Evolutionary conservation across 37 sponge, comb jelly and placozoan species (phyloP).

Genomic region (Crambe crambe): DNA sequence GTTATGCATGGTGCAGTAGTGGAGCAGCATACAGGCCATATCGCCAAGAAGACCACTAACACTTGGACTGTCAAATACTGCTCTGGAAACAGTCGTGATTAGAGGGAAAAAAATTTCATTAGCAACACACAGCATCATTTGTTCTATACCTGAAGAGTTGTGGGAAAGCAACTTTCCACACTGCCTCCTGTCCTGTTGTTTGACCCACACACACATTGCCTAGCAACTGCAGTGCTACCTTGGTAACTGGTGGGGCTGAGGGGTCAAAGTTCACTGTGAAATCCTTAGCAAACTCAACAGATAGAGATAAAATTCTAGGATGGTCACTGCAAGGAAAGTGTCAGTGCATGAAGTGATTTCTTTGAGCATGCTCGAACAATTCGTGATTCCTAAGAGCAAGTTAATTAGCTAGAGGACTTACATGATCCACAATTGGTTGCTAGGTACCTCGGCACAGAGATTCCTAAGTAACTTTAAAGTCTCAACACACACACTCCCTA

Average conservation of each 20-base stretch:
- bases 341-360: too few species aligned
- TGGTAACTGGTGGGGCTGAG: neutral
- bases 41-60: too few species aligned
- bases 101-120: too few species aligned
- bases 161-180: slow-evolving; percentile 50
- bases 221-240: slow-evolving; percentile 51
- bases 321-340: neutral
- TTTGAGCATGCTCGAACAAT: neutral
- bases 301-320: neutral
- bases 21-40: slow-evolving; percentile 47
- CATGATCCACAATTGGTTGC: slow-evolving; percentile 43
- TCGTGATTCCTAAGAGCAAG: too few species aligned
- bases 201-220: slow-evolving; percentile 65
- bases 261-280: neutral
- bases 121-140: too few species aligned
- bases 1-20: slow-evolving; percentile 24
- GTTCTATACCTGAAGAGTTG: slow-evolving; percentile 21
- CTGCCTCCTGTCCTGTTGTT: slow-evolving; percentile 18
- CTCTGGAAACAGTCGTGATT: too few species aligned
- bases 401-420: slow-evolving; percentile 3
- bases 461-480: slow-evolving; percentile 48
- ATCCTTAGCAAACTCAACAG: neutral
- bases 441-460: slow-evolving; percentile 41
- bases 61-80: too few species aligned
- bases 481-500: neutral